Evolutionary conservation across 2,113 vertebrate genomes (phyloP).

Genomic region (Sylvia atricapilla): DNA sequence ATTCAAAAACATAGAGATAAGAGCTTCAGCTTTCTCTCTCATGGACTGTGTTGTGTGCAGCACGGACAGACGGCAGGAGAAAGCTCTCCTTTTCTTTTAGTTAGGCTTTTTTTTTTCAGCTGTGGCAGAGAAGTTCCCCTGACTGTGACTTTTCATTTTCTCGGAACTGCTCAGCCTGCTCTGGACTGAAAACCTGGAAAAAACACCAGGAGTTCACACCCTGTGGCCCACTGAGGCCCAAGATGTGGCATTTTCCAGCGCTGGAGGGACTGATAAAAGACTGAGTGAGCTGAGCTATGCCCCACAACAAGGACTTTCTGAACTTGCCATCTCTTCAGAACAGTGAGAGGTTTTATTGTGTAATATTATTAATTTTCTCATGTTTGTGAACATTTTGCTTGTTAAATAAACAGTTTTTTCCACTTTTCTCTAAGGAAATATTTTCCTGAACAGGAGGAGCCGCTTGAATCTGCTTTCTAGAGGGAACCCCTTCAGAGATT

Average conservation of each 20-base stretch:
- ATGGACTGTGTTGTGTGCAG: neutral
- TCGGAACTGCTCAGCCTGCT: neutral
- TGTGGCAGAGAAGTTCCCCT: neutral
- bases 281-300: rapidly evolving
- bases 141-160: neutral
- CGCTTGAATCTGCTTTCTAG: neutral
- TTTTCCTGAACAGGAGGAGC: rapidly evolving
- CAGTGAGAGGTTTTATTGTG: neutral
- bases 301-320: rapidly evolving
- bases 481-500: rapidly evolving
- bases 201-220: neutral
- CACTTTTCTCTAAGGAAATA: neutral
- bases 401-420: neutral
- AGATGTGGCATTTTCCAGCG: rapidly evolving
- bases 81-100: neutral
- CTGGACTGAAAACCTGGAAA: neutral
- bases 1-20: neutral
- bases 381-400: neutral
- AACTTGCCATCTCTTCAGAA: neutral
- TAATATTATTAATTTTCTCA: neutral
- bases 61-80: rapidly evolving
- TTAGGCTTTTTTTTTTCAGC: neutral
- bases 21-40: neutral
- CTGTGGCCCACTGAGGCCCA: rapidly evolving
- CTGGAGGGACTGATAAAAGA: too few species aligned